Percentiles rank a stretch among this genome's conserved stretches.
Conservation (phyloP, 2,797 vertebrate species). For the Pogoniulus pusillus region DNA sequence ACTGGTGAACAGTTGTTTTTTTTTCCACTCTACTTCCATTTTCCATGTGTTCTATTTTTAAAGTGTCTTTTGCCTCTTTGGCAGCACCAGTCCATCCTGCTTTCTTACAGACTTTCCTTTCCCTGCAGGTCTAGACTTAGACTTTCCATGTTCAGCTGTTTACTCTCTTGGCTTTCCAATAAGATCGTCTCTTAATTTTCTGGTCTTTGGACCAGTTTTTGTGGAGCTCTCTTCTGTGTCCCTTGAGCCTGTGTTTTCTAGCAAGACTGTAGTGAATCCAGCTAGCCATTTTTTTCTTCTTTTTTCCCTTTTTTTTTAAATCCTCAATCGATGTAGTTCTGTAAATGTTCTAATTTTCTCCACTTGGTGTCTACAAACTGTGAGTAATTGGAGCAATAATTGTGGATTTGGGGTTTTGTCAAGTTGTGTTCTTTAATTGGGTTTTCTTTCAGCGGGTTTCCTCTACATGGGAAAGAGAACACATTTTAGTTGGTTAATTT, state of each 20-base stretch:
- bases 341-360: background rate
- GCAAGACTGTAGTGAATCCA: background rate
- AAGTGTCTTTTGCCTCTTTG: background rate
- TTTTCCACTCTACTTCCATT: background rate
- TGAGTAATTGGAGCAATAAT: background rate
- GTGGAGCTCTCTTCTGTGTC: background rate
- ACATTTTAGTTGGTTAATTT: background rate
- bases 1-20: background rate
- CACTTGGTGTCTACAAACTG: background rate
- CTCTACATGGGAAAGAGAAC: background rate
- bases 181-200: background rate
- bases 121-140: background rate
- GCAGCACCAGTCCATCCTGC: background rate
- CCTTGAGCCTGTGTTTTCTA: background rate
- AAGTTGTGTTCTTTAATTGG: no score
- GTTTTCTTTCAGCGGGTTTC: background rate
- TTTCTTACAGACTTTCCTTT: background rate
- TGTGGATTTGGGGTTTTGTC: background rate
- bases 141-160: background rate
- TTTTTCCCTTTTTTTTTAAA: background rate
- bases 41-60: slow-evolving; percentile 32
- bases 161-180: background rate
- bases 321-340: background rate
- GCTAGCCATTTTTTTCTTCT: background rate
- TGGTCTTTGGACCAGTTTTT: background rate